Evolutionary conservation across 2,888 invertebrate species (phyloP).

Genomic region (Gryllus longicercus): DNA sequence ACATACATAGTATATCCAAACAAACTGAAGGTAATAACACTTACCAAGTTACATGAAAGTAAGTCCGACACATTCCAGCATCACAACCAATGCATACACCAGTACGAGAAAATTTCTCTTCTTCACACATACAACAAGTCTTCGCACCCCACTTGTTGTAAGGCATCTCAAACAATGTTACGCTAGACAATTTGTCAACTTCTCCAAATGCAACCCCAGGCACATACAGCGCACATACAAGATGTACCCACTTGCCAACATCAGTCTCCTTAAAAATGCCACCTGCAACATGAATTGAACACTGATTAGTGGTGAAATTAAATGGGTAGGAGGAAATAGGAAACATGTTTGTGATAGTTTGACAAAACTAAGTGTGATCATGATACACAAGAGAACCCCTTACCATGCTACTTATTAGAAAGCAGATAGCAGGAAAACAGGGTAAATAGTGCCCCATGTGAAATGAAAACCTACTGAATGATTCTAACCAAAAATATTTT

Average conservation of each 20-base stretch:
- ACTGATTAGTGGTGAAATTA: too few relatives aligned
- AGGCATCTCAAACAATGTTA: slow-evolving; percentile 96
- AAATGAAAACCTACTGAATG: too few relatives aligned
- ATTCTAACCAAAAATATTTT: too few relatives aligned
- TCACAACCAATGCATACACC: slow-evolving; percentile 97
- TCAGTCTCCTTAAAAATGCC: slow-evolving; percentile 96
- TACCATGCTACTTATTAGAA: too few relatives aligned
- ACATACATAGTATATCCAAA: too few relatives aligned
- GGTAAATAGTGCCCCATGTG: too few relatives aligned
- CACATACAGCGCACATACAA: slow-evolving; percentile 95
- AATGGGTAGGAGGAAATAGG: too few relatives aligned
- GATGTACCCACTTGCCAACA: slow-evolving; percentile 96
- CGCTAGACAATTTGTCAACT: slow-evolving; percentile 83
- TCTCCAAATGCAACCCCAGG: slow-evolving; percentile 97
- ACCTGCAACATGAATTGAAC: slow-evolving; percentile 49
- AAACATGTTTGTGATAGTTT: too few relatives aligned
- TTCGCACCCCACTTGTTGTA: slow-evolving; percentile 95
- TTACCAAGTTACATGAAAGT: slow-evolving; percentile 96
- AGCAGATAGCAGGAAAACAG: too few relatives aligned
- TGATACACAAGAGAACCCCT: too few relatives aligned
- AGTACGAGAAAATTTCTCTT: slow-evolving; percentile 79
- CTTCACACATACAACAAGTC: slow-evolving; percentile 84
- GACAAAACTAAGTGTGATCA: too few relatives aligned
- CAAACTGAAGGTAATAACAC: slow-evolving; percentile 29
- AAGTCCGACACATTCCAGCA: slow-evolving; percentile 95